Conservation (phyloP, 2,888 invertebrate species). For the Invenusta paracnida region DNA sequence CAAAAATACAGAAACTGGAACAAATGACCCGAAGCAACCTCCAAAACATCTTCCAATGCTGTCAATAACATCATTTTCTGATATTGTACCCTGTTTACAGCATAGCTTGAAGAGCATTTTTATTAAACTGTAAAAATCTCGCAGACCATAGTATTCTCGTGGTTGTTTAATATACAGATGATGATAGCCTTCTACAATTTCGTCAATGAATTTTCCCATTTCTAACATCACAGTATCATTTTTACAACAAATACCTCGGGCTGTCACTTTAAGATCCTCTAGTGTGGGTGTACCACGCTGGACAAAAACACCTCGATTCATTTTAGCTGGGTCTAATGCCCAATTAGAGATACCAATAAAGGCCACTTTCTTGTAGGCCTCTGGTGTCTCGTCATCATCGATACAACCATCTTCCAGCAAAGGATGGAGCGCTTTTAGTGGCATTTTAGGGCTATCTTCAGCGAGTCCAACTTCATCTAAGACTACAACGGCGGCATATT, state of each 20-base stretch:
- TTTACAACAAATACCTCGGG: constrained; percentile 51
- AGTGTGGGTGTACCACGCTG: constrained; percentile 50
- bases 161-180: constrained; percentile 39
- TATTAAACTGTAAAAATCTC: constrained; percentile 54
- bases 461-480: constrained; percentile 57
- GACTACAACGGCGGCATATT: constrained; percentile 55
- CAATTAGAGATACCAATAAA: constrained; percentile 59
- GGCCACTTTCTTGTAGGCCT: constrained; percentile 53
- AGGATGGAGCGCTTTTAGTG: constrained; percentile 57
- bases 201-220: constrained; percentile 11
- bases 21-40: constrained; percentile 50
- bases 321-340: constrained; percentile 60
- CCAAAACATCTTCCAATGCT: constrained; percentile 50
- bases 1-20: constrained; percentile 47
- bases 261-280: constrained; percentile 47
- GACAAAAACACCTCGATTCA: constrained; percentile 57
- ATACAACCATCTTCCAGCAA: constrained; percentile 55
- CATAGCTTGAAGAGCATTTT: constrained; percentile 49
- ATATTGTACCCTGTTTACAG: neutral
- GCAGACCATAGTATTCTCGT: constrained; percentile 55
- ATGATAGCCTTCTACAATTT: constrained; percentile 30
- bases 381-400: constrained; percentile 50
- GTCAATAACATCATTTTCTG: constrained; percentile 40
- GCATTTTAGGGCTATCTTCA: constrained; percentile 56
- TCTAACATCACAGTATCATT: constrained; percentile 39